A percentile compares a stretch with the other conserved stretches of the same genome.
These are phyloP conservation scores for Drosophila diplacantha DNA, from an alignment of 2,888 invertebrate genomes.

Conservation along the genomic window DNA sequence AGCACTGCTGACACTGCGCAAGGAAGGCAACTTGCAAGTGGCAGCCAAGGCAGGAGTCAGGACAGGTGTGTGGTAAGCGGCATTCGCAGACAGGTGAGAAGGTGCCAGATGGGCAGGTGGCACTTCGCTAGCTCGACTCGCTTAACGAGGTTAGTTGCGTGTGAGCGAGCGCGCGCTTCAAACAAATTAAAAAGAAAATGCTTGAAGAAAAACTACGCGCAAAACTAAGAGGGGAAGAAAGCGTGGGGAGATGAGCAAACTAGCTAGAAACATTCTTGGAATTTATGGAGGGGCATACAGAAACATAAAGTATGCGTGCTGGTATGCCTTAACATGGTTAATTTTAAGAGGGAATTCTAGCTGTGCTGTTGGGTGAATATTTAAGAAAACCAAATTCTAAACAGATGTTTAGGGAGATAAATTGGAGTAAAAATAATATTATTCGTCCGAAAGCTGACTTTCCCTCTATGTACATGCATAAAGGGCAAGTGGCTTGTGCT, in stretches of 20 bases:
- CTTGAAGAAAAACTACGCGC: slow-evolving; percentile 14
- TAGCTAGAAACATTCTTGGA: slow-evolving; percentile 18
- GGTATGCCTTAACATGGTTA: slow-evolving; percentile 10
- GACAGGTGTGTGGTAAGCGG: slow-evolving; percentile 27
- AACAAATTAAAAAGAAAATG: slow-evolving; percentile 53
- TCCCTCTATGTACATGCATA: neutral
- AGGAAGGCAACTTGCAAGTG: slow-evolving; percentile 32
- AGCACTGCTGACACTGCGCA: slow-evolving; percentile 37
- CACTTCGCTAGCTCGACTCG: slow-evolving; percentile 28
- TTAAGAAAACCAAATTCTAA: neutral
- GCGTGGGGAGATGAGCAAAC: slow-evolving; percentile 9
- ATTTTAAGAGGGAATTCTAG: neutral
- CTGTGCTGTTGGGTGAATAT: too few relatives aligned
- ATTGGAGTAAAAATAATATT: too few relatives aligned
- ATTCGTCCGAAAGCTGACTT: neutral
- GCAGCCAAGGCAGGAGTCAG: slow-evolving; percentile 19
- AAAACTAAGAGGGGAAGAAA: slow-evolving; percentile 3
- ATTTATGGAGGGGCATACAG: slow-evolving; percentile 11
- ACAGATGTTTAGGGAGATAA: too few relatives aligned
- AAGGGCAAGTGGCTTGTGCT: neutral
- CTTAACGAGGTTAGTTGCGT: slow-evolving; percentile 59
- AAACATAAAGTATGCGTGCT: slow-evolving; percentile 14
- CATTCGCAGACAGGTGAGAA: slow-evolving; percentile 9
- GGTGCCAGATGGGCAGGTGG: slow-evolving; percentile 22
- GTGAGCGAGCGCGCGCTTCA: slow-evolving; percentile 45